These are phyloP conservation scores for Myrmecophaga tridactyla DNA, from an alignment of 2,113 vertebrate genomes.

Conservation along the genomic window DNA sequence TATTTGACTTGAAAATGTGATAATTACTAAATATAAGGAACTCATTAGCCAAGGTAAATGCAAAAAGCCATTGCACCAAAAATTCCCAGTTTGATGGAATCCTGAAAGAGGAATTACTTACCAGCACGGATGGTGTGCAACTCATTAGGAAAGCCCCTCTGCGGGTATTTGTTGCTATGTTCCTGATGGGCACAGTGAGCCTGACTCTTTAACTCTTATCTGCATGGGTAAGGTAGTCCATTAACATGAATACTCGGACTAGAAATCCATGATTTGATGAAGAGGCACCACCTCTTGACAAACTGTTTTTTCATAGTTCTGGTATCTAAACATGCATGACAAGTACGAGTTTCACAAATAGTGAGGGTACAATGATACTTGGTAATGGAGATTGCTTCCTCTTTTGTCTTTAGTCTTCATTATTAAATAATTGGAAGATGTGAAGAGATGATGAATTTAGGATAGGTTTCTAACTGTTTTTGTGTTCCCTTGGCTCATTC, in stretches of 20 bases:
- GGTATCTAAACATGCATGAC: not conserved
- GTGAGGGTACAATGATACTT: not conserved
- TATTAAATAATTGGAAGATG: not conserved
- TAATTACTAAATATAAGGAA: not conserved
- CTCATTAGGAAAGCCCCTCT: not conserved
- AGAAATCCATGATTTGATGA: not conserved
- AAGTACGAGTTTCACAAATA: not conserved
- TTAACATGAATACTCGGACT: not conserved
- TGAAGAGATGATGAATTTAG: not conserved
- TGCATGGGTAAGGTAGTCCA: not conserved
- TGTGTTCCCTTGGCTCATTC: not conserved
- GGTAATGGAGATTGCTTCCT: not conserved
- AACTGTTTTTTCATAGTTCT: not conserved
- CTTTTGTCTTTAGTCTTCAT: not conserved
- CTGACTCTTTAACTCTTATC: not conserved
- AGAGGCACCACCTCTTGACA: not conserved
- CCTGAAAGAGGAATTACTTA: not conserved
- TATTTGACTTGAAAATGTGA: conserved; percentile 37
- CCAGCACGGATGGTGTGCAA: not conserved
- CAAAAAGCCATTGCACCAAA: not conserved
- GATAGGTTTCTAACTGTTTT: not conserved
- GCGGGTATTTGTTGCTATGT: not conserved
- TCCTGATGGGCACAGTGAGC: not conserved
- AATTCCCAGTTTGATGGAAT: not conserved
- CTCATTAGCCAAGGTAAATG: not conserved